phyloP scores from a whole-genome alignment of 2,113 vertebrate species.

The Caracal caracal region DNA sequence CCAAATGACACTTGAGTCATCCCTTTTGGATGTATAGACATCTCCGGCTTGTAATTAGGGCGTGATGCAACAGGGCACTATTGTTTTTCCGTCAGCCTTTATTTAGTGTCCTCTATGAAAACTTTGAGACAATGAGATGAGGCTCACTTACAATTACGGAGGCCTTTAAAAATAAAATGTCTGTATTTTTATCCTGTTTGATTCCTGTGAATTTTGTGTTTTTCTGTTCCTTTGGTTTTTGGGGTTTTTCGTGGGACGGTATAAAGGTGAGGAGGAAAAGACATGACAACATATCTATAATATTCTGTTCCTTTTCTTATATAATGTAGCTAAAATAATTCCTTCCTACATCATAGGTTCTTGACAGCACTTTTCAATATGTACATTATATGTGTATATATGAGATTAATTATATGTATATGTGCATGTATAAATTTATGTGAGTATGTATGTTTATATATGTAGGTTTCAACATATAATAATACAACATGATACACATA shows the following conservation, averaged over 20 bases:
- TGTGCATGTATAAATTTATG: not conserved
- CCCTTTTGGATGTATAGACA: not conserved
- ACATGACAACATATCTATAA: not conserved
- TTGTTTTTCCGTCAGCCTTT: not conserved
- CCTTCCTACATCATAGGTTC: not conserved
- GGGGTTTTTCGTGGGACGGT: not conserved
- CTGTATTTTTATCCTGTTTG: not conserved
- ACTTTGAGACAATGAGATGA: not conserved
- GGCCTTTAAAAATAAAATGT: not conserved
- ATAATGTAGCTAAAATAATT: no score
- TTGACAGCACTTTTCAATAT: not conserved
- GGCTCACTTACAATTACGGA: not conserved
- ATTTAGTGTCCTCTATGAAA: not conserved
- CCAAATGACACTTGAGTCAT: not conserved
- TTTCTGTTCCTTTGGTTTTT: not conserved
- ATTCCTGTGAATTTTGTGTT: not conserved
- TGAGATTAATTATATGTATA: not conserved
- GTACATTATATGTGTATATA: not conserved
- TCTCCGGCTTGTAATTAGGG: not conserved
- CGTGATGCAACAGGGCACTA: not conserved
- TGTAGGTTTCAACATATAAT: not conserved
- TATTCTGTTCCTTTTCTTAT: not conserved
- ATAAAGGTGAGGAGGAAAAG: not conserved
- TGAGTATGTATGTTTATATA: not conserved
- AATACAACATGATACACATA: not conserved